Evolutionary conservation across 1,140 invertebrate species (phyloP).

Genomic region (Leptestheria dahalacensis): DNA sequence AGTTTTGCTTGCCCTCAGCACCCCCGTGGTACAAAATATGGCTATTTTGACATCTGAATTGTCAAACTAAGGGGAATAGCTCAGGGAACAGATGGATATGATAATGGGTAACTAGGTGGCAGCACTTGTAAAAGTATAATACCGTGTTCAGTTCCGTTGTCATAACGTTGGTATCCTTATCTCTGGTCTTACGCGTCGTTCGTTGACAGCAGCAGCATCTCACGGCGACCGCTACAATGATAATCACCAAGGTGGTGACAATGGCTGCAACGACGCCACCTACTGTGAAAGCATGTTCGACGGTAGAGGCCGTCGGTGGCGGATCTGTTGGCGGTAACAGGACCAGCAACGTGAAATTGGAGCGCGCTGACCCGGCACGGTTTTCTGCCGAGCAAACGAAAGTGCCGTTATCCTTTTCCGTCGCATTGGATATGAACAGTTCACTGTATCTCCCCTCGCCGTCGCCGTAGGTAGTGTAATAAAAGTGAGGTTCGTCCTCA

Average conservation of each 20-base stretch:
- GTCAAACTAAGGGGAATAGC: conserved; percentile 19
- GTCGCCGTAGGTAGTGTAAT: conserved; percentile 47
- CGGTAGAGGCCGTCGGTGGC: conserved; percentile 32
- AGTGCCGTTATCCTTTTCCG: conserved; percentile 57
- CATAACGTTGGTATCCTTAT: not conserved
- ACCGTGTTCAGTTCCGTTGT: not conserved
- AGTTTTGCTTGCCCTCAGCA: no score
- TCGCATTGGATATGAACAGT: conserved; percentile 55
- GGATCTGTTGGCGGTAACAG: conserved; percentile 35
- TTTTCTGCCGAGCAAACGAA: conserved; percentile 69
- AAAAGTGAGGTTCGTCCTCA: conserved; percentile 9
- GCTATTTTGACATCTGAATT: no score
- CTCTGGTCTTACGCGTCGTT: not conserved
- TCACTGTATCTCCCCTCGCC: conserved; percentile 53
- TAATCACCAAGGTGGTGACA: conserved; percentile 36
- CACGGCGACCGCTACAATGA: conserved; percentile 41
- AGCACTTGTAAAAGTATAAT: not conserved
- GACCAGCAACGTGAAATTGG: conserved; percentile 60
- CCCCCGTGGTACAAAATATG: no score
- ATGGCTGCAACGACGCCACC: conserved; percentile 38
- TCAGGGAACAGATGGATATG: not conserved
- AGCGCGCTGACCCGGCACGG: conserved; percentile 51
- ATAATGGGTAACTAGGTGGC: no score
- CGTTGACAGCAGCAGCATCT: conserved; percentile 42
- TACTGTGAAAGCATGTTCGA: conserved; percentile 44